These are phyloP conservation scores for Nasalis larvatus DNA, from an alignment of 2,113 vertebrate genomes.

Conservation along the genomic window DNA sequence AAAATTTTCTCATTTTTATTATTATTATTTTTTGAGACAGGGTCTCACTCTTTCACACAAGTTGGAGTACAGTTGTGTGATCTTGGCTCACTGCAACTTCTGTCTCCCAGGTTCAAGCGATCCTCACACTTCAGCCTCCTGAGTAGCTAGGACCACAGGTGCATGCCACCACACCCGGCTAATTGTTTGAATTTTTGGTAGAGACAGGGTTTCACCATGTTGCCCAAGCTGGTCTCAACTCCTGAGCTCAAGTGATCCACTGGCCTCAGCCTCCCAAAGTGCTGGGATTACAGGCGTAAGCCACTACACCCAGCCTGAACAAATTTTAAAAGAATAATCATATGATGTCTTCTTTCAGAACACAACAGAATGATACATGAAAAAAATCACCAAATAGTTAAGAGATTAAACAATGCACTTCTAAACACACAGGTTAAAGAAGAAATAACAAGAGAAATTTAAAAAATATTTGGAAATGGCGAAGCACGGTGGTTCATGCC, in stretches of 20 bases:
- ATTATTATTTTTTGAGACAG: not conserved
- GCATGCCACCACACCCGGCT: not conserved
- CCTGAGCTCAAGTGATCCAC: not conserved
- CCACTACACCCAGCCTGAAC: not conserved
- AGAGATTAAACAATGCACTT: not conserved
- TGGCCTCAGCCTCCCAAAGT: not conserved
- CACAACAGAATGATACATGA: not conserved
- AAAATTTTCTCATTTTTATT: not conserved
- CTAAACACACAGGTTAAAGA: not conserved
- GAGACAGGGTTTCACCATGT: not conserved
- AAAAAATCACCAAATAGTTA: not conserved
- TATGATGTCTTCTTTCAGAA: not conserved
- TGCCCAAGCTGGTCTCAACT: not conserved
- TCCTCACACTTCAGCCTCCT: not conserved
- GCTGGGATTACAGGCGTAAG: not conserved
- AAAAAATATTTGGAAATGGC: not conserved
- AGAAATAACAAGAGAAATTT: conserved; percentile 30
- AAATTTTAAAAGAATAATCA: conserved; percentile 18
- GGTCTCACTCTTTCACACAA: not conserved
- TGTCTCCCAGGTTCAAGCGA: not conserved
- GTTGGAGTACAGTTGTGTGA: not conserved
- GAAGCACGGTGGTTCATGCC: no score
- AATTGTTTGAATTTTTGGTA: not conserved
- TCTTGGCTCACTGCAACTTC: no score
- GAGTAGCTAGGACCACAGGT: not conserved